phyloP scores from a whole-genome alignment of 2,888 invertebrate species.

The Omphaloscelis lunosa region DNA sequence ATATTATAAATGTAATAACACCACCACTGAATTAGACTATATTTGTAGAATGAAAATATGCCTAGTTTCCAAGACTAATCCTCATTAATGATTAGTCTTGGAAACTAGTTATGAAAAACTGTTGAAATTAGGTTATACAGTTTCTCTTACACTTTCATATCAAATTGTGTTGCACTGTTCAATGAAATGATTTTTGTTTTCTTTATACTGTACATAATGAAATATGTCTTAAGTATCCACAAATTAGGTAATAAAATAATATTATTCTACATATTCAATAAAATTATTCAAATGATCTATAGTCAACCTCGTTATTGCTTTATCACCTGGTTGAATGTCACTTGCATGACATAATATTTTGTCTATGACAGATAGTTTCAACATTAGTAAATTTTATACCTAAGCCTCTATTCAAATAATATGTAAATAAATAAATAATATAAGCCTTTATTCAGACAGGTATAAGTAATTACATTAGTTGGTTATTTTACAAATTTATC shows the following conservation, averaged over 20 bases:
- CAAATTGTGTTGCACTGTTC: background rate
- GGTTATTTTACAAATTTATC: background rate
- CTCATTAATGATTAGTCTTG: background rate
- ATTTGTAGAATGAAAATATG: background rate
- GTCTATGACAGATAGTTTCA: background rate
- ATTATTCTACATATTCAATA: background rate
- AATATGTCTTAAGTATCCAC: conserved; percentile 1
- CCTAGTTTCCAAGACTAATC: background rate
- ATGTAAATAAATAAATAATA: too few species aligned
- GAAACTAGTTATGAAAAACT: too few species aligned
- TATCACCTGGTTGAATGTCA: background rate
- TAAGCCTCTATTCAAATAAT: conserved; percentile 1
- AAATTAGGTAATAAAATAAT: background rate
- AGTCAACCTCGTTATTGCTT: background rate
- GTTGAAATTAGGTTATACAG: background rate
- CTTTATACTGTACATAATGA: conserved; percentile 3
- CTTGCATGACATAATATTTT: background rate
- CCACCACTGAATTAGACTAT: background rate
- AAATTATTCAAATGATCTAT: background rate
- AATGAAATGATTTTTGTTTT: background rate
- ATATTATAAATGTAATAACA: background rate
- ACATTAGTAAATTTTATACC: too few species aligned
- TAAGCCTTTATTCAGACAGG: background rate
- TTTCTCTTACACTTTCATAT: background rate
- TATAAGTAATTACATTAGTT: background rate